Conservation (phyloP, 2,797 vertebrate species). For the Setipinna tenuifilis region DNA sequence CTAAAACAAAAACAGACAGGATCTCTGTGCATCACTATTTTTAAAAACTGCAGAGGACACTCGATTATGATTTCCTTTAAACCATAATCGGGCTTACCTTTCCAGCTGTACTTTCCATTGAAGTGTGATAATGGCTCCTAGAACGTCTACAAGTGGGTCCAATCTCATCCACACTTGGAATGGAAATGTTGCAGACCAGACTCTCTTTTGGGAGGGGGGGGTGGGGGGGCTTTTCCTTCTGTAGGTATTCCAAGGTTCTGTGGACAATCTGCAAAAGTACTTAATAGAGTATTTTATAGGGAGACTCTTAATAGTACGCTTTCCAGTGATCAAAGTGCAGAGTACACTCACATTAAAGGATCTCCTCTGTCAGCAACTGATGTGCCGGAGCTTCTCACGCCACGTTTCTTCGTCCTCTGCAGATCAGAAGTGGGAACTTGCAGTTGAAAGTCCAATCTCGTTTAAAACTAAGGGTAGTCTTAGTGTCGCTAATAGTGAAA, state of each 20-base stretch:
- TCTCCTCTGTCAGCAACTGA: neutral
- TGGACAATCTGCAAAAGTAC: constrained; percentile 21
- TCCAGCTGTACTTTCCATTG: neutral
- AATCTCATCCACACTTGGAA: constrained; percentile 1
- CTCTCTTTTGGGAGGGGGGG: neutral
- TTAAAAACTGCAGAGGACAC: neutral
- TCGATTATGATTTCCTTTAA: constrained; percentile 1
- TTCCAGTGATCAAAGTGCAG: constrained; percentile 9
- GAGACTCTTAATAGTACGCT: constrained; percentile 19
- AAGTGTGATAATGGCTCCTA: constrained; percentile 16
- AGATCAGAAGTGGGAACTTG: neutral
- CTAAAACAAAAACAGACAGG: constrained; percentile 6
- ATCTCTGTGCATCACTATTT: neutral
- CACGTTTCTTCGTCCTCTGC: neutral
- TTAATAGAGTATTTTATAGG: constrained; percentile 10
- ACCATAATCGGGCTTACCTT: neutral
- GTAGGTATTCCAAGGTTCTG: constrained; percentile 26
- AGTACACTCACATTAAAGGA: neutral
- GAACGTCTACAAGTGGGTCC: neutral
- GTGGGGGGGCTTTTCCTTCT: neutral
- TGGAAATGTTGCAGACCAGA: neutral
- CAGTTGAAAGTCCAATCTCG: neutral
- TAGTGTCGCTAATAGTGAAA: neutral
- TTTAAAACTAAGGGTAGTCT: neutral
- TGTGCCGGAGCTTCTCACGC: neutral